These are phyloP conservation scores for Arctopsyche grandis DNA, from an alignment of 1,140 invertebrate genomes.

Conservation along the genomic window DNA sequence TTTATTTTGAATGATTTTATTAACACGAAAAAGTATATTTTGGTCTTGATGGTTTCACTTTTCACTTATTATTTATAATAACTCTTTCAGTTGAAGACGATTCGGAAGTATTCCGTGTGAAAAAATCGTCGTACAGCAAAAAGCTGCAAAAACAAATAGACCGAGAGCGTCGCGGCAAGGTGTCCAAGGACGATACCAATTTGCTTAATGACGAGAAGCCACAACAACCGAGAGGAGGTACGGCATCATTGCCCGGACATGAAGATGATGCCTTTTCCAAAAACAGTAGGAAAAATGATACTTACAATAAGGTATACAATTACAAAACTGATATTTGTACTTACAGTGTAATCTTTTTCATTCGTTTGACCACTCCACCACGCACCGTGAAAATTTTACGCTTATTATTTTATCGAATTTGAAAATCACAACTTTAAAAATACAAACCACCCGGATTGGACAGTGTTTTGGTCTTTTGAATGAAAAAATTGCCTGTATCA, in stretches of 20 bases:
- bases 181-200: constrained; percentile 69
- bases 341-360: constrained; percentile 32
- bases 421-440: too few relatives aligned
- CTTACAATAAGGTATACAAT: constrained; percentile 53
- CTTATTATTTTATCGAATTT: too few relatives aligned
- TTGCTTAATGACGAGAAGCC: not conserved
- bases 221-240: constrained; percentile 60
- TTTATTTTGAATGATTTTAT: too few relatives aligned
- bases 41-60: too few relatives aligned
- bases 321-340: constrained; percentile 37
- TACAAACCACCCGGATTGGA: too few relatives aligned
- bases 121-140: constrained; percentile 93
- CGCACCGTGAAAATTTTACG: too few relatives aligned
- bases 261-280: constrained; percentile 40
- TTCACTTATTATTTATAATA: too few relatives aligned
- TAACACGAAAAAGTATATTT: too few relatives aligned
- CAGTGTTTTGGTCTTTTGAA: not conserved
- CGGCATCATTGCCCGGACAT: constrained; percentile 50
- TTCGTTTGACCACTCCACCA: not conserved
- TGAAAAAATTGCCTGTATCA: constrained; percentile 23
- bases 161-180: constrained; percentile 76
- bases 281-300: constrained; percentile 55
- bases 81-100: constrained; percentile 74
- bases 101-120: constrained; percentile 91
- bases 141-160: constrained; percentile 88